Evolutionary conservation across 2,888 invertebrate species (phyloP).

Genomic region (Thelaira solivaga): DNA sequence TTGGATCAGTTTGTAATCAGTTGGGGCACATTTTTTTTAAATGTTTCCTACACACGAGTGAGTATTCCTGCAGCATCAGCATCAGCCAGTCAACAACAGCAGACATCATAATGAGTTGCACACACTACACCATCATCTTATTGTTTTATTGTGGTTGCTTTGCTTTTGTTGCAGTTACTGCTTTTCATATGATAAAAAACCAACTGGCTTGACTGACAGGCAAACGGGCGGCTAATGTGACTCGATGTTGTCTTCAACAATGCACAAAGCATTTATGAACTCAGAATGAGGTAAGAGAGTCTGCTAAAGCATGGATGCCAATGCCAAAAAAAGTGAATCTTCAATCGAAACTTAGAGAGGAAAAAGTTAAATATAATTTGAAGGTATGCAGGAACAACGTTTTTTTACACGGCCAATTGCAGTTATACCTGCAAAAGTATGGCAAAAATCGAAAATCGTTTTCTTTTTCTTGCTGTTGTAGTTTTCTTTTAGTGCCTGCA

Average conservation of each 20-base stretch:
- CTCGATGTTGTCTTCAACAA: conserved; percentile 50
- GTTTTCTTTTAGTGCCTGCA: neutral
- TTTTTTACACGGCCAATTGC: conserved; percentile 36
- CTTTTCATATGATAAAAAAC: conserved; percentile 18
- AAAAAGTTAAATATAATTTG: neutral
- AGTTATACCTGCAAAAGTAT: conserved; percentile 6
- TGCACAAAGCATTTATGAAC: conserved; percentile 48
- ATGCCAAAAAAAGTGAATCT: neutral
- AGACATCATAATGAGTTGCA: conserved; percentile 42
- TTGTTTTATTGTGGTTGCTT: conserved; percentile 13
- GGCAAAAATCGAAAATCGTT: conserved; percentile 10
- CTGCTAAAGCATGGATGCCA: conserved; percentile 16
- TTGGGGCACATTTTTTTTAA: conserved; percentile 39
- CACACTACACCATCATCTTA: conserved; percentile 27
- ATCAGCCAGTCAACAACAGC: conserved; percentile 11
- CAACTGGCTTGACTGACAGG: conserved; percentile 44
- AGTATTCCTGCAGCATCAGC: conserved; percentile 1
- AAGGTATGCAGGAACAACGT: conserved; percentile 28
- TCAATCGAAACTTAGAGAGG: neutral
- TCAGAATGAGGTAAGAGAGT: conserved; percentile 47
- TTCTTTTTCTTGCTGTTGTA: conserved; percentile 5
- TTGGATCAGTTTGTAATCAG: conserved; percentile 49
- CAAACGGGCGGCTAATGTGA: conserved; percentile 35
- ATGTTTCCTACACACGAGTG: conserved; percentile 27
- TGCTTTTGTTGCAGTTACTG: conserved; percentile 1